Base-by-base conservation (phyloP, 2,888 invertebrate species). In the Phalangium opilio region DNA sequence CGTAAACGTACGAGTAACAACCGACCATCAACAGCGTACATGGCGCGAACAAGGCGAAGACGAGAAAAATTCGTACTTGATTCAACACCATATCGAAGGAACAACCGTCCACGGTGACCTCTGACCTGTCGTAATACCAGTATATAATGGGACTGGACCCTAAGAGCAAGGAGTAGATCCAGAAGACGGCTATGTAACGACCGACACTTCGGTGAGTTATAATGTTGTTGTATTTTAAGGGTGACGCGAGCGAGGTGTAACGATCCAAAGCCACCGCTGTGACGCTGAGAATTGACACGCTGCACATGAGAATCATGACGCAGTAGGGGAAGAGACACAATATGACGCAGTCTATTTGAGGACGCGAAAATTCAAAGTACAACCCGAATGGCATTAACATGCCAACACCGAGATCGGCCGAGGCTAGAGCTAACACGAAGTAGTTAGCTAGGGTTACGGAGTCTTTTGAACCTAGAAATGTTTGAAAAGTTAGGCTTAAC, bases 251-350 rank as follows among this genome's bases (percentile, higher is more conserved):
- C 2, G 75, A 75, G 1, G 75, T 75, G 56, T 75, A 71, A 44
- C 76, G 63, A 59, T 77, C 77, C 27, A 75, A 71, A 1, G 77
- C 76, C 44, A 77, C 75, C 18, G 76, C 74, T 1, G 75, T 74
- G 58, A 75, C 72, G 41, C 74, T 73, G 44, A 76, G 62, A 39
- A 77, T 70, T 3, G 63, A 75, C 21, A 75, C 75, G 55, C 74
- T 73, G 59, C 75, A 74, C 51, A 75, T 66, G 11, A 72, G 69
- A 50, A 75, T 73, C 34, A 72, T 69, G 17, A 74, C 65, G 55
- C 75, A 74, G 58, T 75, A 75, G 42, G 75, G 74, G 18, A 72
- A 62, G 47, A 76, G 63, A 61, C 76, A 76, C 47, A 74, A 60
- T 49, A 68, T 63, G 33, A 56, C 52, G 51, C 60, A 47, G 2